phyloP scores from a whole-genome alignment of 2,113 vertebrate species.

The Petaurus breviceps region DNA sequence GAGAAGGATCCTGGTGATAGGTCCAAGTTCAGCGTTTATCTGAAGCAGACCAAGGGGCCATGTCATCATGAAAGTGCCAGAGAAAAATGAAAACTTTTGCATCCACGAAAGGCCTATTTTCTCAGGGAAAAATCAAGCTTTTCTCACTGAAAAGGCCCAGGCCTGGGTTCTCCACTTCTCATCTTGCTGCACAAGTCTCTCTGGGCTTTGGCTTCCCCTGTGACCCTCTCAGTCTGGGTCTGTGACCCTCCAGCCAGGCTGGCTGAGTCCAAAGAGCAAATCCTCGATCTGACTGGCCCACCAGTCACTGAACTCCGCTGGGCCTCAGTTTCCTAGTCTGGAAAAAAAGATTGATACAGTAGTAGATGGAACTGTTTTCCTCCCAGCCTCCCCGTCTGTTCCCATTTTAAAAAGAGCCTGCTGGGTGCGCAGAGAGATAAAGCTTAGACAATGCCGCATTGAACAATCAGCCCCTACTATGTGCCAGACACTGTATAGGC shows the following conservation, averaged over 20 bases:
- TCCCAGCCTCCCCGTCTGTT: neutral
- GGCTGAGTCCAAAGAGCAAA: too few species aligned
- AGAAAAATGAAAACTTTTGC: too few species aligned
- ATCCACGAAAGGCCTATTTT: neutral
- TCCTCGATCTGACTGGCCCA: neutral
- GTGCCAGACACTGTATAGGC: too few species aligned
- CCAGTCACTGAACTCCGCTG: neutral
- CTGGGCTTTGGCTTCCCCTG: too few species aligned
- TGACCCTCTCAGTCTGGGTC: too few species aligned
- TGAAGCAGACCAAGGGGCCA: neutral
- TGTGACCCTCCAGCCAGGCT: too few species aligned
- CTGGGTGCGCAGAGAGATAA: neutral
- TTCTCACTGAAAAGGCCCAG: neutral
- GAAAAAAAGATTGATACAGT: neutral
- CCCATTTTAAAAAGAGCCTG: neutral
- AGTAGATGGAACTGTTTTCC: neutral
- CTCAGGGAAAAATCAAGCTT: constrained; percentile 1
- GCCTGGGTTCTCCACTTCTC: neutral
- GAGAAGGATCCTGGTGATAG: neutral
- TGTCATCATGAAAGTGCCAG: neutral
- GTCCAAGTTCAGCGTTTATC: neutral
- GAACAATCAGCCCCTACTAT: too few species aligned
- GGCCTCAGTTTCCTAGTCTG: neutral
- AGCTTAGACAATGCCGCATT: too few species aligned
- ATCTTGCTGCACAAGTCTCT: neutral